Conservation (phyloP, 2,797 vertebrate genomes). For the Typhlichthys subterraneus region DNA sequence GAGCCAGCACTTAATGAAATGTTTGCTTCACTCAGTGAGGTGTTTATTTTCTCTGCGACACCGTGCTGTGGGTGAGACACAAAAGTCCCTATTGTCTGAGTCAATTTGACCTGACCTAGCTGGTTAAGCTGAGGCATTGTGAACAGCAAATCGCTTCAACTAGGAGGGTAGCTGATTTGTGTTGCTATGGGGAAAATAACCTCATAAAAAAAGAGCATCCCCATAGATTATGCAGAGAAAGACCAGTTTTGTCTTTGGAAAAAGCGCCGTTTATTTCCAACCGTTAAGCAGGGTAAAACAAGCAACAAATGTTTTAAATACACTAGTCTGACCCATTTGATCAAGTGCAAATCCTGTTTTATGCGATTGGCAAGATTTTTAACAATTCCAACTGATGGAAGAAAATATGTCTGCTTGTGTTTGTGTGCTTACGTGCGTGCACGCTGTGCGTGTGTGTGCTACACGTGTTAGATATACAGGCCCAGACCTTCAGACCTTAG, state of each 20-base stretch:
- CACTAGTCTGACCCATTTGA: conserved; percentile 38
- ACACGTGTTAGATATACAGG: conserved; percentile 40
- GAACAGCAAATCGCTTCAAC: conserved; percentile 84
- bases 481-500: conserved; percentile 44
- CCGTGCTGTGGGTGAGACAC: conserved; percentile 80
- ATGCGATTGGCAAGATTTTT: conserved; percentile 58
- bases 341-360: conserved; percentile 28
- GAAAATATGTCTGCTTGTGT: conserved; percentile 30
- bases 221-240: conserved; percentile 77
- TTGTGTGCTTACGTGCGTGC: neutral
- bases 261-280: conserved; percentile 70
- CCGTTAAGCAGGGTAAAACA: conserved; percentile 57
- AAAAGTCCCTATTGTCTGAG: conserved; percentile 83
- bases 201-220: conserved; percentile 75
- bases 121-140: conserved; percentile 87
- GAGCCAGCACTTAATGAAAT: conserved; percentile 73
- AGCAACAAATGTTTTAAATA: conserved; percentile 46
- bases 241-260: conserved; percentile 76
- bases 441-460: conserved; percentile 12
- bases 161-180: conserved; percentile 81
- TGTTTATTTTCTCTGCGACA: conserved; percentile 77
- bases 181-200: conserved; percentile 77
- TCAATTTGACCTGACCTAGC: conserved; percentile 87
- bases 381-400: conserved; percentile 32
- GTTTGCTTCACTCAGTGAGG: conserved; percentile 73